Base-by-base conservation (phyloP, 2,888 invertebrate genomes). In the Polydrusus cervinus region DNA sequence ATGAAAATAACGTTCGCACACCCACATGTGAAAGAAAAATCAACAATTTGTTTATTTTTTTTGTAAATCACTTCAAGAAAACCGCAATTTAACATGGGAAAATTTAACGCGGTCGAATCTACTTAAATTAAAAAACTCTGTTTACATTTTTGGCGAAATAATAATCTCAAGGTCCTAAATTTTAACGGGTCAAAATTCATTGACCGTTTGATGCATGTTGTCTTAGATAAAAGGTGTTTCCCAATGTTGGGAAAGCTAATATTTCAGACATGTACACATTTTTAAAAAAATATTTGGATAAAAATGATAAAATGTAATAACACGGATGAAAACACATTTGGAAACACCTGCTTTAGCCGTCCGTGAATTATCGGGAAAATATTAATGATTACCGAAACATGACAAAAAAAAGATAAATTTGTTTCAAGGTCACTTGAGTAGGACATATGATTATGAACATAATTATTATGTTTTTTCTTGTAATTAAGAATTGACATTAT, bases 291-390 rank as follows among this genome's bases (percentile, higher is more conserved):
- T 60, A 60, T 60, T 60, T 60, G 16, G 16, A 38, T 16, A 38
- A n/a, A n/a, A n/a, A n/a, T n/a, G n/a, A n/a, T n/a, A n/a, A 60
- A 60, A 60, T 38, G 10, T 18, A 60, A 60, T 60, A 60, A 60
- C 38, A 60, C 38, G 57, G 38, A 60, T 60, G 57, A 60, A 34
- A 60, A 60, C 38, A 38, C 57, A 38, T 38, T 55, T 25, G 8
- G 30, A 38, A 60, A 60, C 57, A 60, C 57, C 57, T 38, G 38
- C 18, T 60, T 10, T 14, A 38, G 5, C 25, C 16, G 57, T 10
- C 38, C 57, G 30, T 60, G 38, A 60, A 60, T 60, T 60, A 16
- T 53, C 53, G 13, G 34, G 6, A 14, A 57, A 53, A 53, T 53
- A 25, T 13, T 11, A n/a, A 25, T 25, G 25, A n/a, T 25, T 53